phyloP scores from a whole-genome alignment of 2,113 vertebrate genomes.

The Cricetomys ansorgei region DNA sequence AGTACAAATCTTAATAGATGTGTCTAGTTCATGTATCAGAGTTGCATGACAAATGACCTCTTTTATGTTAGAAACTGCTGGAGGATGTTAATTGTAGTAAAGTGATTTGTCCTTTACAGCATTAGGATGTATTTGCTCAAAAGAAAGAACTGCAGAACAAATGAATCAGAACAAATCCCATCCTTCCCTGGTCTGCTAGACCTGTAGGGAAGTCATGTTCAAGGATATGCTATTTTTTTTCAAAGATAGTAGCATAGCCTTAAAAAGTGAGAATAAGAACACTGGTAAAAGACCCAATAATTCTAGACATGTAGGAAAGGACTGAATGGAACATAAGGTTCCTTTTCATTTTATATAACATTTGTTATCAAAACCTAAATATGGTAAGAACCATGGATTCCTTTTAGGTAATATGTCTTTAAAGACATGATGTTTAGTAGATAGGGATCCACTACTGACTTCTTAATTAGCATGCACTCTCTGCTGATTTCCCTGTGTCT shows the following conservation, averaged over 20 bases:
- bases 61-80: not conserved
- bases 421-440: not conserved
- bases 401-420: not conserved
- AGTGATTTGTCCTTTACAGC: not conserved
- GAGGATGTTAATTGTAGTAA: not conserved
- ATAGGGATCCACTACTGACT: not conserved
- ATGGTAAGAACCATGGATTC: not conserved
- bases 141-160: not conserved
- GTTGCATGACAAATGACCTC: not conserved
- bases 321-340: not conserved
- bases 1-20: not conserved
- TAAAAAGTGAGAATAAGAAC: not conserved
- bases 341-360: not conserved
- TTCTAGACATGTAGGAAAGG: not conserved
- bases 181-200: not conserved
- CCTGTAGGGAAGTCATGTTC: not conserved
- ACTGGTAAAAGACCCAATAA: not conserved
- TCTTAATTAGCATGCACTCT: conserved; percentile 10
- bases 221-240: not conserved
- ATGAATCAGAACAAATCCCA: not conserved
- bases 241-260: not conserved
- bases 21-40: not conserved
- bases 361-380: not conserved
- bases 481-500: not conserved
- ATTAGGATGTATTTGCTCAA: not conserved